Evolutionary conservation across 2,888 invertebrate species (phyloP), one percentile per base, ranked within the genome.

Genomic region (Lycia hirtaria): DNA sequence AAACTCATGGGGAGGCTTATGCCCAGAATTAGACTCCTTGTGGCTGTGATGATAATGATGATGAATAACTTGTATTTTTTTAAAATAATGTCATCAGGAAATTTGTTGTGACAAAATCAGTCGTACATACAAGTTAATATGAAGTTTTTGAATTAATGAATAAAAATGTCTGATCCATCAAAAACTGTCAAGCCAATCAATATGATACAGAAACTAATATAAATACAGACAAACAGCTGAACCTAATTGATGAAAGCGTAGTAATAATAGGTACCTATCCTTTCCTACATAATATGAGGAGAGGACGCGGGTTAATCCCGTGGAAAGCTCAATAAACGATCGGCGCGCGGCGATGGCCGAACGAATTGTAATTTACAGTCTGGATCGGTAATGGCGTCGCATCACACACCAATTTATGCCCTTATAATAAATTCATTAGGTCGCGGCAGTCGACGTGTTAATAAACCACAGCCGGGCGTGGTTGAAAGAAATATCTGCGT

Each of bases 381-480:
- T 64, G 78, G 80, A 75, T 48, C 80, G 73, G 85, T 90, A 90
- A 91, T 90, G 87, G 88, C 83, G 83, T 78, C 83, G 86, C 88
- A 88, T 91, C 91, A 88, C 80, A 81, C 80, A 75, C 80, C 88
- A 88, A 90, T 91, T 91, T 90, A 89, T 91, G 88, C 81, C 80
- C 84, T 87, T 88, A 90, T 90, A 90, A 91, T 92, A 91, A 90
- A 92, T 92, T 92, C 89, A 91, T 91, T 92, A 92, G 86, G 52
- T 48, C 19, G 47, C 62, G 43, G 57, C 58, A 45, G 62, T 50
- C 58, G 60, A 62, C 56, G 63, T 66, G 71, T 69, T 74, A 69
- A 72, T 72, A 70, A 64, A 67, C 62, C 64, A 57, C 57, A 7
- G 52, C 41, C 41, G 47, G 57, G 45, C 32, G 56, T 51, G 45